phyloP scores from a whole-genome alignment of 2,113 vertebrate species.

The Spilogale gracilis region DNA sequence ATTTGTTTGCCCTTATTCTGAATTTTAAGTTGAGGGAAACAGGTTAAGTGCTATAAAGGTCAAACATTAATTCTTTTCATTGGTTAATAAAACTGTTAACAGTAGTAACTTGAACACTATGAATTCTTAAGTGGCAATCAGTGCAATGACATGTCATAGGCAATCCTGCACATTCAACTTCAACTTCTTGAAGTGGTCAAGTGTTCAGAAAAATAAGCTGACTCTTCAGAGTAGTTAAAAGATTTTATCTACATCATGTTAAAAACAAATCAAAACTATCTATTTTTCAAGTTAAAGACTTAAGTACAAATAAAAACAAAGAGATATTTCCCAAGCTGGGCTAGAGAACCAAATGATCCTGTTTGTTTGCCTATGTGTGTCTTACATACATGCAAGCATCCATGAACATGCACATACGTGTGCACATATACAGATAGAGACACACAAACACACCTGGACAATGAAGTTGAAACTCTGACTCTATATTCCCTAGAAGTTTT shows the following conservation, averaged over 20 bases:
- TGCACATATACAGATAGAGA: not conserved
- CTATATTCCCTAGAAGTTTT: not conserved
- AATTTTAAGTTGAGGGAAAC: not conserved
- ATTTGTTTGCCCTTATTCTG: not conserved
- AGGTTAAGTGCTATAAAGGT: not conserved
- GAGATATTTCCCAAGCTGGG: not conserved
- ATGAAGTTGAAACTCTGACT: not conserved
- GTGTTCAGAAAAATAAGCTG: not conserved
- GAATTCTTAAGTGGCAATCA: not conserved
- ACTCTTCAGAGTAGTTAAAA: not conserved
- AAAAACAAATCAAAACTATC: not conserved
- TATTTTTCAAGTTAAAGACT: not conserved
- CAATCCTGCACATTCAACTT: not conserved
- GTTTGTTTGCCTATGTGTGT: not conserved
- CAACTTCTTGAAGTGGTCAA: not conserved
- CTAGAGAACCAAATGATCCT: not conserved
- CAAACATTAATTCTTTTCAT: not conserved
- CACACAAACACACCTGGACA: not conserved
- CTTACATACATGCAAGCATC: not conserved
- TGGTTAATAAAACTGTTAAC: conserved; percentile 13
- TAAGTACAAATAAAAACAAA: conserved; percentile 21
- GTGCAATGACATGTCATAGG: not conserved
- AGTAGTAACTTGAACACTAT: not conserved
- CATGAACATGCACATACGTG: not conserved
- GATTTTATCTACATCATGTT: not conserved